Base-by-base conservation (phyloP, 2,888 invertebrate species). In the Coecobrya sp. region DNA sequence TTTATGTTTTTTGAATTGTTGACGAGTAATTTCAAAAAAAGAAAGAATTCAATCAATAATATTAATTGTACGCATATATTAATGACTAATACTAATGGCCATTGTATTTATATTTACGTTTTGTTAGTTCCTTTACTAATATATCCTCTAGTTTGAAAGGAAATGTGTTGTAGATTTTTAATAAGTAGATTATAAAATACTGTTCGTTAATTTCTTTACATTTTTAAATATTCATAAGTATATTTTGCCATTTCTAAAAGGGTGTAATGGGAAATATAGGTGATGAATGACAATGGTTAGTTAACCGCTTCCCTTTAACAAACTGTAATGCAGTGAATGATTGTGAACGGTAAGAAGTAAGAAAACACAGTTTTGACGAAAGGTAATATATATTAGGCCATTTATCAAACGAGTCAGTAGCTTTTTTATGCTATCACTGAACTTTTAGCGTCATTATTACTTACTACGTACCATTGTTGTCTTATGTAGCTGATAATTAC, bases 391-490 rank as follows among this genome's bases (percentile, higher is more conserved):
- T n/a, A n/a, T n/a, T n/a, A n/a, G n/a, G n/a, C n/a, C n/a, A n/a
- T n/a, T 36, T 36, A 36, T 36, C 36, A 7, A 36, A 36, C n/a
- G n/a, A n/a, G 7, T 36, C 36, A 16, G 52, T 52, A 52, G 52
- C 52, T 52, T 52, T n/a, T 52, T 52, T 52, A 52, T 52, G 52
- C 52, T 52, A 11, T 16, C 16, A 16, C 52, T 7, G 52, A 11
- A 52, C 10, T 16, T 52, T 2, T n/a, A n/a, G n/a, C n/a, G n/a
- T n/a, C 52, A 10, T 36, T 7, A 36, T 36, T 49, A 49, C 49
- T 27, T 62, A 62, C 62, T 19, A 73, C 19, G 73, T 73, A 73
- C 73, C 73, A 42, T 42, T 73, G 73, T 42, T 73, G 73, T 73
- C 73, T 42, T 73, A 73, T 73, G 10, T 10, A 68, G 68, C 27